Percentiles rank a stretch among this genome's conserved stretches.
These are phyloP conservation scores for Prietella phreatophila DNA, from an alignment of 2,113 vertebrate species.

Conservation along the genomic window DNA sequence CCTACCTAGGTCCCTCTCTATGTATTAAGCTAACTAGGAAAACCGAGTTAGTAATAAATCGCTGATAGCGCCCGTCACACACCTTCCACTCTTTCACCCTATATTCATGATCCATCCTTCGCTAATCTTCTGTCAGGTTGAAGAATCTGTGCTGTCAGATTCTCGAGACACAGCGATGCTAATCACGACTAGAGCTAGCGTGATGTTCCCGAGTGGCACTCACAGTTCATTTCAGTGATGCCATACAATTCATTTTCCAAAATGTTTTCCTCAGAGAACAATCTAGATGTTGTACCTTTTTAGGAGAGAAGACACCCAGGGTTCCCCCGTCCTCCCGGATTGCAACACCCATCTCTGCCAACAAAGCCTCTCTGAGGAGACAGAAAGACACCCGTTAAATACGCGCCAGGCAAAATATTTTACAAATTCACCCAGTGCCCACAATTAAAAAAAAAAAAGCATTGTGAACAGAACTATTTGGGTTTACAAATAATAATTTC, in stretches of 20 bases:
- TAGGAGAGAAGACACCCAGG: conserved; percentile 95
- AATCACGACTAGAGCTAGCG: background rate
- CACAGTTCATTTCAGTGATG: background rate
- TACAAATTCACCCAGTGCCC: background rate
- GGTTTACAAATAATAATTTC: background rate
- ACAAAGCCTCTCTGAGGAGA: conserved; percentile 84
- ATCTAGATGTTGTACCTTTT: conserved; percentile 82
- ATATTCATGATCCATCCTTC: background rate
- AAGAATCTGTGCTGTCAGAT: background rate
- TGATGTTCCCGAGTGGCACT: background rate
- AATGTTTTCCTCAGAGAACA: background rate
- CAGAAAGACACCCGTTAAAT: conserved; percentile 21
- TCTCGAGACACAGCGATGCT: background rate
- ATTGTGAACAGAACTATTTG: background rate
- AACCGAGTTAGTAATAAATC: background rate
- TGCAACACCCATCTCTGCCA: conserved; percentile 98
- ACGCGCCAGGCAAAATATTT: background rate
- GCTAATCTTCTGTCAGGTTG: background rate
- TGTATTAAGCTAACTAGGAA: background rate
- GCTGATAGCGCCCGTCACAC: background rate
- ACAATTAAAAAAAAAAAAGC: background rate
- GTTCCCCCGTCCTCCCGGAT: conserved; percentile 98
- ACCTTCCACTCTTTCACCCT: background rate
- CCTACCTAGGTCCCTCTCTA: too few relatives aligned
- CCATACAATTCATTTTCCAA: background rate